These are phyloP conservation scores for Leptogaster cylindrica DNA, from an alignment of 2,888 invertebrate genomes.

Conservation along the genomic window DNA sequence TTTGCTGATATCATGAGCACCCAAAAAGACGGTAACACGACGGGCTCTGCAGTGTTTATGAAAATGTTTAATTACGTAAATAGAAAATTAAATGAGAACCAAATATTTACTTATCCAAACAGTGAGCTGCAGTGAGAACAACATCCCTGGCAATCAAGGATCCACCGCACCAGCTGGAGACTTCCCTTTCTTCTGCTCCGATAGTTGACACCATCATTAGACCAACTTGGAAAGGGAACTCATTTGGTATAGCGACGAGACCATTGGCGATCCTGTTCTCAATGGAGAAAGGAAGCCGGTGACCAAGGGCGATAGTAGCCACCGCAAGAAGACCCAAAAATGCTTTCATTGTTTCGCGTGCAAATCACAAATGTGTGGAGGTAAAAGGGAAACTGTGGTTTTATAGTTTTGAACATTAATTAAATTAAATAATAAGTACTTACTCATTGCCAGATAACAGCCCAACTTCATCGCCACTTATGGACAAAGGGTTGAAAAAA, in stretches of 20 bases:
- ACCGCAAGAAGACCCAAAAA: background rate
- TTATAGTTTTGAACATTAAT: background rate
- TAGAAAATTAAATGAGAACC: background rate
- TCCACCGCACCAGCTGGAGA: slow-evolving; percentile 10
- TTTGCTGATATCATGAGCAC: slow-evolving; percentile 16
- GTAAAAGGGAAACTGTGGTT: no score
- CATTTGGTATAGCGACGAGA: slow-evolving; percentile 54
- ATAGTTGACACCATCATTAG: background rate
- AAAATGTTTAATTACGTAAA: background rate
- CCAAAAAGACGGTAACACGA: background rate
- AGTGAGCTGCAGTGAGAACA: slow-evolving; percentile 27
- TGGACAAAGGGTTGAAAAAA: no score
- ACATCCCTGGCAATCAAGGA: slow-evolving; percentile 9
- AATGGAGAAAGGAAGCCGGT: slow-evolving; percentile 6
- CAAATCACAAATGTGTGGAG: no score
- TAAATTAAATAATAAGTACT: background rate
- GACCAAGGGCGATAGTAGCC: background rate
- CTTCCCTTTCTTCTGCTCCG: background rate
- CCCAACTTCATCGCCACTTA: no score
- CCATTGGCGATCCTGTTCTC: slow-evolving; percentile 59
- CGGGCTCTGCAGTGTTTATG: background rate
- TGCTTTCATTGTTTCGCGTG: slow-evolving; percentile 11
- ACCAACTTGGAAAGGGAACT: slow-evolving; percentile 54
- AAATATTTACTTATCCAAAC: slow-evolving; percentile 56
- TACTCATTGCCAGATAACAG: no score